Conservation (phyloP, 1,140 invertebrate genomes). For the Helicoverpa zea region DNA sequence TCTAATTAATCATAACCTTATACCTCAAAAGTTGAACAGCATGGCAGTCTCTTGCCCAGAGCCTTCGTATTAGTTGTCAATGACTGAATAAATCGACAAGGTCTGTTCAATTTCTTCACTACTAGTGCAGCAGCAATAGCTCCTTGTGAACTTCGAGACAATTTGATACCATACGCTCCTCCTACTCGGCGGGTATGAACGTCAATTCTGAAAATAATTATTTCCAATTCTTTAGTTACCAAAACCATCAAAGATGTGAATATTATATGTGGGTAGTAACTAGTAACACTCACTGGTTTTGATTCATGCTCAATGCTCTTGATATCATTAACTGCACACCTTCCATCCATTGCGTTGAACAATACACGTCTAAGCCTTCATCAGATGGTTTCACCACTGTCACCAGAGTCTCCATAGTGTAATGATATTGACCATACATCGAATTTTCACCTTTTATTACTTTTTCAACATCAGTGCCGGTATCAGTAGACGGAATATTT, state of each 20-base stretch:
- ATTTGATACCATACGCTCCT: constrained; percentile 3
- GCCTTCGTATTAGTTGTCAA: constrained; percentile 26
- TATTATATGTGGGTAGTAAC: no score
- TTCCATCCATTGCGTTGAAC: constrained; percentile 34
- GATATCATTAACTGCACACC: constrained; percentile 41
- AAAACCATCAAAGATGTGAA: no score
- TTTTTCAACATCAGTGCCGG: not conserved
- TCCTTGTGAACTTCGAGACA: constrained; percentile 7
- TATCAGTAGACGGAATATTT: not conserved
- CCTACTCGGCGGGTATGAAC: constrained; percentile 13
- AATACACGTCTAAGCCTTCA: constrained; percentile 34
- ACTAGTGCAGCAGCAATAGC: not conserved
- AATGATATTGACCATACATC: constrained; percentile 39
- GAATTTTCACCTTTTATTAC: constrained; percentile 12
- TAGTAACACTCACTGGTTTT: constrained; percentile 13
- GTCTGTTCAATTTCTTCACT: constrained; percentile 16
- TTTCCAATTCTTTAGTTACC: no score
- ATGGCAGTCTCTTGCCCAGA: constrained; percentile 21
- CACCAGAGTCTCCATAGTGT: constrained; percentile 27
- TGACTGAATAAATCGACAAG: constrained; percentile 42
- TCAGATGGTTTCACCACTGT: constrained; percentile 34
- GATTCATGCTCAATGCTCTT: constrained; percentile 34
- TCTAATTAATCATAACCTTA: not conserved
- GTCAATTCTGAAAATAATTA: not conserved
- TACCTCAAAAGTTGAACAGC: constrained; percentile 25